phyloP scores from a whole-genome alignment of 2,113 vertebrate genomes.

The Anser brachyrhynchus region DNA sequence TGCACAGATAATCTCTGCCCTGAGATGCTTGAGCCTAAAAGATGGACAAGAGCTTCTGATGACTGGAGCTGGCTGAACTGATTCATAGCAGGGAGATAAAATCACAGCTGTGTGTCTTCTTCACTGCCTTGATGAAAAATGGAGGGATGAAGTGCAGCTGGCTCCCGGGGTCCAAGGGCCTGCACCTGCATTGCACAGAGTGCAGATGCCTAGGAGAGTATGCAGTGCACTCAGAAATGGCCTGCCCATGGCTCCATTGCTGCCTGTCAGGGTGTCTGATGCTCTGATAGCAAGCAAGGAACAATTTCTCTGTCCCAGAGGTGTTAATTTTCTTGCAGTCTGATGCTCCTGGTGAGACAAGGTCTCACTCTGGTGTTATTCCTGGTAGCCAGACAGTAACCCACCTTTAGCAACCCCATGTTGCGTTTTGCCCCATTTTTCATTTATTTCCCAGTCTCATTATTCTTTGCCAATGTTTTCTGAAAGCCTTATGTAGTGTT shows the following conservation, averaged over 20 bases:
- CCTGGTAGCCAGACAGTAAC: background rate
- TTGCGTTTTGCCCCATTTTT: background rate
- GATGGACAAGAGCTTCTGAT: background rate
- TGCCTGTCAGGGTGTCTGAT: background rate
- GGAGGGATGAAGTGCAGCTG: background rate
- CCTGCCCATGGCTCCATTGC: background rate
- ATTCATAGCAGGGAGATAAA: background rate
- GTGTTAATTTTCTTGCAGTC: background rate
- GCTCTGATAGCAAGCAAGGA: background rate
- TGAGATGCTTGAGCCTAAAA: background rate
- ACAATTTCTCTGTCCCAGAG: background rate
- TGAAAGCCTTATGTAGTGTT: background rate
- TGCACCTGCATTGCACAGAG: slow-evolving; percentile 25
- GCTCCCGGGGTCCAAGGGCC: background rate
- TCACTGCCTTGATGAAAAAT: background rate
- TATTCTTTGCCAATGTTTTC: background rate
- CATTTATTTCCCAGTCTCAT: background rate
- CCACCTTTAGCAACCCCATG: background rate
- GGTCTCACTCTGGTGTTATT: background rate
- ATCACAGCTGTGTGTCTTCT: background rate
- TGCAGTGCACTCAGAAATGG: background rate
- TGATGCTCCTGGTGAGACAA: background rate
- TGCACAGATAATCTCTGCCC: background rate
- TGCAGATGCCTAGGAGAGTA: background rate
- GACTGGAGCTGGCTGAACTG: background rate